Conservation (phyloP, 2,113 vertebrate genomes). For the Rafetus swinhoei region DNA sequence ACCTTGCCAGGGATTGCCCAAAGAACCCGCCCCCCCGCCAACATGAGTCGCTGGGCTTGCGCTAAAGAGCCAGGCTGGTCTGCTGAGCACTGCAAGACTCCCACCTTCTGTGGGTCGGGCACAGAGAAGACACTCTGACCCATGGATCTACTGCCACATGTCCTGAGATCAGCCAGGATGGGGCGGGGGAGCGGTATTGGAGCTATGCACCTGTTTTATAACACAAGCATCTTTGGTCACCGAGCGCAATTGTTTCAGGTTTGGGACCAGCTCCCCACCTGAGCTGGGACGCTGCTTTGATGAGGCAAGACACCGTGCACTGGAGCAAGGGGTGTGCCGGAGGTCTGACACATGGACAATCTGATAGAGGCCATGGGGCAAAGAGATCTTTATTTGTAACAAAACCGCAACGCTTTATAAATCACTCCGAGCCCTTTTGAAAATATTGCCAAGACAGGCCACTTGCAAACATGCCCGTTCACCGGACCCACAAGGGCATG, state of each 20-base stretch:
- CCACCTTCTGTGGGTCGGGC: neutral
- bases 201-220: neutral
- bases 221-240: neutral
- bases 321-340: neutral
- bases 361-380: neutral
- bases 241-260: neutral
- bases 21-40: neutral
- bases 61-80: neutral
- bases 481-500: neutral
- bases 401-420: neutral
- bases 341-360: neutral
- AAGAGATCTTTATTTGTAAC: neutral
- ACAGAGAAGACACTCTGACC: neutral
- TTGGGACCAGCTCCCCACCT: neutral
- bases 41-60: neutral
- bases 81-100: neutral
- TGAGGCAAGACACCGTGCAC: neutral
- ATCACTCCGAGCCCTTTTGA: neutral
- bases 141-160: neutral
- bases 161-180: neutral
- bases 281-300: neutral
- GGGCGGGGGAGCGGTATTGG: rapidly evolving
- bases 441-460: neutral
- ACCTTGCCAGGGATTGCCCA: neutral
- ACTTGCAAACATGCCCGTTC: neutral